These are phyloP conservation scores for Drosophila navojoa DNA, from an alignment of 1,140 invertebrate genomes.

Conservation along the genomic window DNA sequence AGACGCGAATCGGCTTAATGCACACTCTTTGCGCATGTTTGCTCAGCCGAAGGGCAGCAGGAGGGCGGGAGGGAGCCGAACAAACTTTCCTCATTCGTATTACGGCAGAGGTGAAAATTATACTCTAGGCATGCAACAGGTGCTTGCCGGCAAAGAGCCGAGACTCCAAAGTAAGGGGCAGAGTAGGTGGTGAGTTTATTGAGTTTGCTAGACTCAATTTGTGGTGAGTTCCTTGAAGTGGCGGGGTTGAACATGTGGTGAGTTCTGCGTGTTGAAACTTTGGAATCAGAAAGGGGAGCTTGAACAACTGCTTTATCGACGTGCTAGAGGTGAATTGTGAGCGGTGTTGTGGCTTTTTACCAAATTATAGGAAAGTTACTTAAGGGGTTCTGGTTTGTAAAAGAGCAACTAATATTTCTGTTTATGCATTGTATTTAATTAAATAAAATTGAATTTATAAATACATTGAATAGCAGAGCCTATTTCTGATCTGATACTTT, in stretches of 20 bases:
- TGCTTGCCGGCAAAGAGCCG: constrained; percentile 46
- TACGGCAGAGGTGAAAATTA: not conserved
- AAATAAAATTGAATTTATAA: too few species aligned
- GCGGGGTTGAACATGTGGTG: too few species aligned
- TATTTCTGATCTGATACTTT: too few species aligned
- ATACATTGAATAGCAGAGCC: too few species aligned
- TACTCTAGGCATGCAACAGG: constrained; percentile 55
- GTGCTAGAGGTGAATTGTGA: not conserved
- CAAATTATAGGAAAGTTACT: too few species aligned
- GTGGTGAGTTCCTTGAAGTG: not conserved
- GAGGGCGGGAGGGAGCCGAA: not conserved
- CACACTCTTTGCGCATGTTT: constrained; percentile 33
- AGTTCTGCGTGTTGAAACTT: not conserved
- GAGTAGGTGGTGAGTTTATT: too few species aligned
- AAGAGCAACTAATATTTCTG: too few species aligned
- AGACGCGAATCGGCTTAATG: constrained; percentile 30
- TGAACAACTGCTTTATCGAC: constrained; percentile 34
- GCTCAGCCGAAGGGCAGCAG: not conserved
- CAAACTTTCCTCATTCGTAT: not conserved
- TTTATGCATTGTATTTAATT: too few species aligned
- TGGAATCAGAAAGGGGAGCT: not conserved
- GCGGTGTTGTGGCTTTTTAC: too few species aligned
- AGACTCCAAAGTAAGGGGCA: not conserved
- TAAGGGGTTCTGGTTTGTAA: too few species aligned
- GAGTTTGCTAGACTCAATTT: not conserved